These are phyloP conservation scores for Bugula neritina DNA, from an alignment of 2,888 invertebrate genomes.

Conservation along the genomic window DNA sequence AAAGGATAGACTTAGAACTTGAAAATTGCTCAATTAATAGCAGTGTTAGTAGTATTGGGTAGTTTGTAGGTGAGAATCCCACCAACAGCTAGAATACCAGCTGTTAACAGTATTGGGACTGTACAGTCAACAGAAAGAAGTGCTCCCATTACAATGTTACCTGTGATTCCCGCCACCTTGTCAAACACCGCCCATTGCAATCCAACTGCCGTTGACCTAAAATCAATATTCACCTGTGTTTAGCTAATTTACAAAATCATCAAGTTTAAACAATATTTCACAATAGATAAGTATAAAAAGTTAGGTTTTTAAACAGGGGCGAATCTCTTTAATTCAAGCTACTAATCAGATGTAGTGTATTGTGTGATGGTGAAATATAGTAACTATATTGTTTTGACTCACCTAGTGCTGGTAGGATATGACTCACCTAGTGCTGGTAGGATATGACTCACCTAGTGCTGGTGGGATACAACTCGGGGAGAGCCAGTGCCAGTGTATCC, in stretches of 20 bases:
- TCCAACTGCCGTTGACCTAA: slow-evolving; percentile 85
- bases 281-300: too few relatives aligned
- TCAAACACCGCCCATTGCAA: slow-evolving; percentile 78
- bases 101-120: slow-evolving; percentile 84
- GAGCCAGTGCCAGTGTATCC: slow-evolving; percentile 77
- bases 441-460: slow-evolving; percentile 75
- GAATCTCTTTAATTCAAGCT: too few relatives aligned
- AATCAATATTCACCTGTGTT: too few relatives aligned
- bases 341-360: too few relatives aligned
- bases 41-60: slow-evolving; percentile 71
- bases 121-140: slow-evolving; percentile 81
- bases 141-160: slow-evolving; percentile 80
- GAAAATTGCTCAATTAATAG: not conserved
- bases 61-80: slow-evolving; percentile 79
- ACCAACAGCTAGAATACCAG: slow-evolving; percentile 74
- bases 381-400: too few relatives aligned
- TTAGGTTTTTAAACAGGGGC: too few relatives aligned
- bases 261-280: too few relatives aligned
- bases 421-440: too few relatives aligned
- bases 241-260: too few relatives aligned
- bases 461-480: slow-evolving; percentile 87
- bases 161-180: slow-evolving; percentile 79
- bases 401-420: too few relatives aligned
- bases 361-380: too few relatives aligned
- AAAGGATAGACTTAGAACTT: too few relatives aligned